A percentile compares a stretch with the other conserved stretches of the same genome.
phyloP scores from a whole-genome alignment of 1,140 invertebrate species.

The Hyles euphorbiae region DNA sequence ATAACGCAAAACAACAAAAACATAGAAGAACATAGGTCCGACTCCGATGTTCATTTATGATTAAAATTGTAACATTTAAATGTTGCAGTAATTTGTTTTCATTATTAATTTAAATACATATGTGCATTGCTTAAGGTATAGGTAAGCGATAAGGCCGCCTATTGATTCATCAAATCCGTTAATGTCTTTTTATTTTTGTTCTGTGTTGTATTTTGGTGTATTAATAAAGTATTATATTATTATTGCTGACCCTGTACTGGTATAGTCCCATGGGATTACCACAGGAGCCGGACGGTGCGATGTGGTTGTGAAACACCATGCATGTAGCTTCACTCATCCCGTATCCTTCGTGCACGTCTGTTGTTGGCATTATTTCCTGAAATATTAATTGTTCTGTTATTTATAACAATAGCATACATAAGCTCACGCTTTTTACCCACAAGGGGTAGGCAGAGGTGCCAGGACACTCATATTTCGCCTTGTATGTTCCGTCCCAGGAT shows the following conservation, averaged over 20 bases:
- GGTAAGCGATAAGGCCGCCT: neutral
- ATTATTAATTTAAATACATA: no score
- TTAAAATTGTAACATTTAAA: neutral
- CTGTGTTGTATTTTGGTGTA: no score
- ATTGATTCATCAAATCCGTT: no score
- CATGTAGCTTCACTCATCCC: neutral
- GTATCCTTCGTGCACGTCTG: neutral
- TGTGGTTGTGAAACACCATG: neutral
- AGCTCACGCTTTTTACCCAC: no score
- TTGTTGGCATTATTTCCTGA: neutral
- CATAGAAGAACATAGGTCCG: neutral
- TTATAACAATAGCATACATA: no score
- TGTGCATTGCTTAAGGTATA: neutral
- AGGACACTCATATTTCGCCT: no score
- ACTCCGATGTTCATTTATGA: neutral
- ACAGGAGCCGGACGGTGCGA: neutral
- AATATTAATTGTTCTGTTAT: neutral
- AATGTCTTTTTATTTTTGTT: no score
- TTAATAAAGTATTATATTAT: no score
- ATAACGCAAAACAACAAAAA: neutral
- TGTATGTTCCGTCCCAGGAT: no score
- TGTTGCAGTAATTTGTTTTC: neutral
- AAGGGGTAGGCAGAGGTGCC: no score
- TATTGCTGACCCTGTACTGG: neutral
- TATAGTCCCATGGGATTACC: neutral